A percentile compares a stretch with the other conserved stretches of the same genome.
These are phyloP conservation scores for Aegotheles bennettii DNA, from an alignment of 2,113 vertebrate species.

Conservation along the genomic window DNA sequence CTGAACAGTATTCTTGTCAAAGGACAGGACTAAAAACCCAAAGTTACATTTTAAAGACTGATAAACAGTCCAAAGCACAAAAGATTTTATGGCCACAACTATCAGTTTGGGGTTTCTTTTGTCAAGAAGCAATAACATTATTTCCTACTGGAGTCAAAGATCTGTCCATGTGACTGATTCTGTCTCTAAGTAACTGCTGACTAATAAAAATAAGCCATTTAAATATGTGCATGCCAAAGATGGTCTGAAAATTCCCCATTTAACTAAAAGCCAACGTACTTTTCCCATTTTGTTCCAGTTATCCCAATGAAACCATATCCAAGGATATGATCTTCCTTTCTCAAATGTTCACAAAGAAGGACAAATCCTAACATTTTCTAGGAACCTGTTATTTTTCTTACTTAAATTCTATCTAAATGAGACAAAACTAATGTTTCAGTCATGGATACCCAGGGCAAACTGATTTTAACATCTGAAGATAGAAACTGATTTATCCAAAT, in stretches of 20 bases:
- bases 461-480: background rate
- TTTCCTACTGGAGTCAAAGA: background rate
- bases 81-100: background rate
- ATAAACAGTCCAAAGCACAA: background rate
- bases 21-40: too few species aligned
- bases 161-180: background rate
- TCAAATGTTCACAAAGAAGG: background rate
- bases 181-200: background rate
- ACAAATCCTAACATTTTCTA: background rate
- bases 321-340: background rate
- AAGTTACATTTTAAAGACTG: background rate
- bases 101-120: background rate
- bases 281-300: background rate
- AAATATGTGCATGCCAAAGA: background rate
- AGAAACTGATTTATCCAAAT: background rate
- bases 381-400: background rate
- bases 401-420: background rate
- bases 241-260: background rate
- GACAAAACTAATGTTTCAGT: background rate
- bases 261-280: background rate
- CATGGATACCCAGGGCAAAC: background rate
- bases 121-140: background rate
- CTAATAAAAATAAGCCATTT: background rate
- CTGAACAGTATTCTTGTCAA: background rate
- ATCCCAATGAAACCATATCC: background rate